These are phyloP conservation scores for Cotesia typhae DNA, from an alignment of 1,140 invertebrate species.

Conservation along the genomic window DNA sequence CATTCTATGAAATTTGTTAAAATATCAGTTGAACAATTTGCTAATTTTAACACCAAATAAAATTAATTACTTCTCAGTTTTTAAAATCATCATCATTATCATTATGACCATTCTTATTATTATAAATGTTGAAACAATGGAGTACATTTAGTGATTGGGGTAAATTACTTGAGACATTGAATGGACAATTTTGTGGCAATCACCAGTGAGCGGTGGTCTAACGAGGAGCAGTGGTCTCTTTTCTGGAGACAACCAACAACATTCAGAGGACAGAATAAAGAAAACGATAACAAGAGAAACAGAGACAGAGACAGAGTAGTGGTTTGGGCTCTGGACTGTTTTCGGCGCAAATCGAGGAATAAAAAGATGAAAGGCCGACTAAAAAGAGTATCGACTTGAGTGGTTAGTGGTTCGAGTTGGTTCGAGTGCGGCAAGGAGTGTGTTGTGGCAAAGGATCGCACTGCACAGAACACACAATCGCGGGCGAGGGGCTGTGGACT, in stretches of 20 bases:
- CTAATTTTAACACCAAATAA: no score
- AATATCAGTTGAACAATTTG: no score
- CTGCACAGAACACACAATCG: conserved; percentile 28
- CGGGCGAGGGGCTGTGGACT: neutral
- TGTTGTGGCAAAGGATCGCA: conserved; percentile 11
- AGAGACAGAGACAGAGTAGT: conserved; percentile 9
- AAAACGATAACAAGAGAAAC: conserved; percentile 1
- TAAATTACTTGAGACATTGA: conserved; percentile 6
- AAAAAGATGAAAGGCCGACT: conserved; percentile 6
- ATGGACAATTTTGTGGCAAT: conserved; percentile 10
- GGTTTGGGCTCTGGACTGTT: neutral
- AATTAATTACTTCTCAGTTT: no score
- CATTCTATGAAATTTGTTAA: no score
- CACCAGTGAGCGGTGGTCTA: conserved; percentile 7
- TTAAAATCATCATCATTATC: no score
- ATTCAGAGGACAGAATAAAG: no score
- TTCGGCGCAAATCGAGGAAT: conserved; percentile 10
- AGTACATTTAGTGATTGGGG: no score
- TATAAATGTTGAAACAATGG: no score
- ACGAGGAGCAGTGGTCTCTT: conserved; percentile 4
- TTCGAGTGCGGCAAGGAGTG: no score
- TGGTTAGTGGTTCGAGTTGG: neutral
- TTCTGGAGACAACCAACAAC: no score
- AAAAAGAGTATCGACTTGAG: conserved; percentile 1
- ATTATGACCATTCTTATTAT: no score